These are phyloP conservation scores for Amphiprion percula DNA, from an alignment of 2,113 vertebrate species.

Conservation along the genomic window DNA sequence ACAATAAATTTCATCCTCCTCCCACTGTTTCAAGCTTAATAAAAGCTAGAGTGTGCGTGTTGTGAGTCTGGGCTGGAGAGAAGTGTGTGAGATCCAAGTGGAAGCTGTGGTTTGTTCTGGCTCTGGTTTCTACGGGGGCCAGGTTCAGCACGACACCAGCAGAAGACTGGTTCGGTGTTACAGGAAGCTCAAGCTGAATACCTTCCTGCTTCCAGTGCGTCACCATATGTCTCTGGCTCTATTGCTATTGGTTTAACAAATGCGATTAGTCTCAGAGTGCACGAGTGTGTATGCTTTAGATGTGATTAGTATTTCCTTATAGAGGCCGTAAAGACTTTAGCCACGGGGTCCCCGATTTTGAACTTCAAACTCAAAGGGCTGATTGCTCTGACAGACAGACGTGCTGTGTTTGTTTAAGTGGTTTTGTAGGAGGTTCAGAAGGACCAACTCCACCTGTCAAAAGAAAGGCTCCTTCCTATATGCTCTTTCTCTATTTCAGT, in stretches of 20 bases:
- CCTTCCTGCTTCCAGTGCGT: conserved; percentile 61
- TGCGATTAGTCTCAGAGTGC: conserved; percentile 60
- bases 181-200: conserved; percentile 70
- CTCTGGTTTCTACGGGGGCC: conserved; percentile 62
- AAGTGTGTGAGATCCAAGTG: conserved; percentile 45
- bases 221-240: conserved; percentile 46
- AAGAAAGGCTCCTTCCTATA: conserved; percentile 46
- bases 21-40: conserved; percentile 64
- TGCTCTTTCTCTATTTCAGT: conserved; percentile 37
- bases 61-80: conserved; percentile 48
- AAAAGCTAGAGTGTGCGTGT: conserved; percentile 54
- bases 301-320: conserved; percentile 63
- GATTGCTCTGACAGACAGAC: conserved; percentile 74
- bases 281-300: conserved; percentile 64
- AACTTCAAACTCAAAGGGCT: conserved; percentile 44
- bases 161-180: conserved; percentile 57
- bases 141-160: conserved; percentile 63
- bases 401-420: conserved; percentile 62
- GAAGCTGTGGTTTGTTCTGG: conserved; percentile 75
- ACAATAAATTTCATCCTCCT: conserved; percentile 49
- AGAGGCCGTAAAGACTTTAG: conserved; percentile 45
- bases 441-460: conserved; percentile 68
- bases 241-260: conserved; percentile 73
- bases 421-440: conserved; percentile 59
- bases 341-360: conserved; percentile 31